These are phyloP conservation scores for Phymorhynchus buccinoides DNA, from an alignment of 1,140 invertebrate genomes.

Conservation along the genomic window DNA sequence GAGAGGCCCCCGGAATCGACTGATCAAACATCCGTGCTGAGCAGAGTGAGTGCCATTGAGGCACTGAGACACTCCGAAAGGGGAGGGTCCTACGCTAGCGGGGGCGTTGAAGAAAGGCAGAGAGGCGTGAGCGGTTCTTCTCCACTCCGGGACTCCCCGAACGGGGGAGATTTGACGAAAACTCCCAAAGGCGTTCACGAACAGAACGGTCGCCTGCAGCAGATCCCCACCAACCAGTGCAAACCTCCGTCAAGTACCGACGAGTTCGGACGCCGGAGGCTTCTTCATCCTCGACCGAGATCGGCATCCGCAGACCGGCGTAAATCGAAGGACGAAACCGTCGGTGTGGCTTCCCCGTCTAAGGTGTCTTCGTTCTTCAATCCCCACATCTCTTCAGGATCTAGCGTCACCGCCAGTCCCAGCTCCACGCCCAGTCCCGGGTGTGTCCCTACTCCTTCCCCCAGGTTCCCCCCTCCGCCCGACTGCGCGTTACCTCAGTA, in stretches of 20 bases:
- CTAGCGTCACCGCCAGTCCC: conserved; percentile 9
- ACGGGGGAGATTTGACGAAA: neutral
- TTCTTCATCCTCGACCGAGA: neutral
- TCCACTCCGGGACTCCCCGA: neutral
- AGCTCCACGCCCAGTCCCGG: conserved; percentile 14
- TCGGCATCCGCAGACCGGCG: conserved; percentile 2
- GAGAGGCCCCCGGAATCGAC: too few relatives aligned
- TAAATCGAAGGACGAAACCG: neutral
- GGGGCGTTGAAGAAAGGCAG: neutral
- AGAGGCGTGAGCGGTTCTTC: neutral
- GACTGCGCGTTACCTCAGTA: neutral
- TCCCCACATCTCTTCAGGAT: neutral
- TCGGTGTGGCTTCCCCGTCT: neutral
- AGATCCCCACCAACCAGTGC: too few relatives aligned
- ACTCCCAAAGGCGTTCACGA: neutral
- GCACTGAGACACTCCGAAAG: neutral
- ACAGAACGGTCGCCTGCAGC: neutral
- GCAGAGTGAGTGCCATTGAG: conserved; percentile 17
- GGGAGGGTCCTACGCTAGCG: neutral
- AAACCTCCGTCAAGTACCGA: neutral
- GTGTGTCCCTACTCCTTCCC: neutral
- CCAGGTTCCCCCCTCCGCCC: neutral
- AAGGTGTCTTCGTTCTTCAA: neutral
- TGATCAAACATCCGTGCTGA: neutral
- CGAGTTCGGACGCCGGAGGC: neutral